Base-by-base conservation (phyloP, 2,113 vertebrate species). In the Mormoops blainvillei region DNA sequence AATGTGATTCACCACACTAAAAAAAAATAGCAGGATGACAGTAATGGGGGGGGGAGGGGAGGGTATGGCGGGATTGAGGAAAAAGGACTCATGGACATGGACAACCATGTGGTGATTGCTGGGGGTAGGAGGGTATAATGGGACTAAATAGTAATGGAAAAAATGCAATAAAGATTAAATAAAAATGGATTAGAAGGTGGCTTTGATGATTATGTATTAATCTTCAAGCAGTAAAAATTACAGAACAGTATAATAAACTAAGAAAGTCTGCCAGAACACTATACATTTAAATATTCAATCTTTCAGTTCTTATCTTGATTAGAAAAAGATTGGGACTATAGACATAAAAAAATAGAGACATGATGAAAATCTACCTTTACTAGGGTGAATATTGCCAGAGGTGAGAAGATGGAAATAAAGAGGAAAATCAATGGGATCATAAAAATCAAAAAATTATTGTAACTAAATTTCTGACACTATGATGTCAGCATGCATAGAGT, bases 301-400 rank as follows among this genome's bases (percentile, higher is more conserved):
- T 92, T 90, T 92, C 50, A 80, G 4, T 19, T 68, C 65, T 96
- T 68, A 87, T 74, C 74, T 87, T 54, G 9, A 70, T 63, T 77
- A 65, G 41, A 43, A 76, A 48, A 93, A 88, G 36, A 83, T 15
- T 61, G 61, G 12, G 8, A 4, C 19, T 91, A 81, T 54, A 80
- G 88, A 86, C 77, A 89, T 77, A 71, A 94, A 77, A 82, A 97
- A 96, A 96, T 91, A 95, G 7, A 96, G 93, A 94, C 31, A 83
- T 18, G 19, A 94, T 95, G 91, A 95, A 96, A 95, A 97, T 95
- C 96, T 94, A 91, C 96, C 89, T 54, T 92, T 95, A 50, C 16
- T 96, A 24, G 36, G 6, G n/a, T 88, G 22, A 52, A 38, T 36
- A 61, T 16, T 11, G 56, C 38, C 15, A 91, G 56, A 82, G 45